Percentiles rank a stretch among this genome's conserved stretches.
Evolutionary conservation across 2,113 vertebrate species (phyloP).

Genomic region (Callipepla californica): DNA sequence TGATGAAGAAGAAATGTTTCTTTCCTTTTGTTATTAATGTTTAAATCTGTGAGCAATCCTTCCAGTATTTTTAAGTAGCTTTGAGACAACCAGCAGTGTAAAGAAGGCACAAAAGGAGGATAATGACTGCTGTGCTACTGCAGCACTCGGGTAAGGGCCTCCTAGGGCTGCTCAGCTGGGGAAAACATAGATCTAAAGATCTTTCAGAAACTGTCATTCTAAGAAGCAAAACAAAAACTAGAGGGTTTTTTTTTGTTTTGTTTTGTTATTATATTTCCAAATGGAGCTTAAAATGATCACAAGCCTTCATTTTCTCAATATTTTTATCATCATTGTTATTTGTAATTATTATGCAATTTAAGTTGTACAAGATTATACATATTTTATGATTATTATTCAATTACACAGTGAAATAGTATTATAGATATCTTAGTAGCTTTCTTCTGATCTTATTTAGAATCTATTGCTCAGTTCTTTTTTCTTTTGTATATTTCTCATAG

Average conservation of each 20-base stretch:
- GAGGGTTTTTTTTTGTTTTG: too few relatives aligned
- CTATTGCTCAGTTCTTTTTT: not conserved
- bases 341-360: not conserved
- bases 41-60: not conserved
- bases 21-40: not conserved
- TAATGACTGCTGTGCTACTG: accelerated
- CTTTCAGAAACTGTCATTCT: not conserved
- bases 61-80: not conserved
- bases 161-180: accelerated
- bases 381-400: not conserved
- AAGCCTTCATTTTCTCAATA: not conserved
- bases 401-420: not conserved
- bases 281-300: not conserved
- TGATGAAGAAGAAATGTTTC: not conserved
- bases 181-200: not conserved
- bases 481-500: not conserved
- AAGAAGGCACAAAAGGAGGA: not conserved
- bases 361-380: not conserved
- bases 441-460: not conserved
- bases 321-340: not conserved
- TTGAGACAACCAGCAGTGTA: not conserved
- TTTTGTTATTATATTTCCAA: not conserved
- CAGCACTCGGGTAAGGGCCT: not conserved
- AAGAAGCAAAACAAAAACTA: not conserved
- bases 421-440: not conserved